Base-by-base conservation (phyloP, 2,888 invertebrate genomes). In the Petrolisthes cinctipes region DNA sequence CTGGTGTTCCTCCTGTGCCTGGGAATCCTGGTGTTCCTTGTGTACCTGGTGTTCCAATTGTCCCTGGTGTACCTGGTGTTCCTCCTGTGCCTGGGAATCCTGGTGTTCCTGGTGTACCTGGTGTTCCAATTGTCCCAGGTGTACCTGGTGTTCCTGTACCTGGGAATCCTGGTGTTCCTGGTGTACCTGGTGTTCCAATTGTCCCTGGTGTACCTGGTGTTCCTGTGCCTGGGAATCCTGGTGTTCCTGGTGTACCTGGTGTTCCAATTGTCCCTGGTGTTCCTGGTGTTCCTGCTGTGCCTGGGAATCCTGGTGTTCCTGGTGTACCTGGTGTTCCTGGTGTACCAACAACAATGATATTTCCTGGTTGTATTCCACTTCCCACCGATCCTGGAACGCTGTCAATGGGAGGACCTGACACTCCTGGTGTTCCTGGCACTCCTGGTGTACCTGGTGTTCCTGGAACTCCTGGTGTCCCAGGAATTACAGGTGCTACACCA, bases 201-300 rank as follows among this genome's bases (percentile, higher is more conserved):
- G 57, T 23, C 53, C 78, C 84, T 61, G 61, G 61, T n/a, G n/a
- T 23, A 23, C 56, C 14, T 11, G 79, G 79, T 2, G 14, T 51
- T 54, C 53, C n/a, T 4, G 53, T 9, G 37, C 20, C 37, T 23
- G 53, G 79, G 23, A 14, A 51, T 61, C 81, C 84, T 5, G 82
- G 82, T 1, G 17, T 17, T 71, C 73, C 82, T 71, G 53, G 37
- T 0, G 53, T 14, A 51, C 79, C 79, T 53, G 79, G 56, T 54
- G 56, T 79, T 54, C 79, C 79, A 79, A n/a, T 51, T 17, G 37
- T 51, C n/a, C 79, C 79, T 20, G 23, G 51, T 37, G n/a, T 37
- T 57, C 82, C 54, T 54, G 71, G 71, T 51, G 78, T 37, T 76
- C 76, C 76, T 51, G 76, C 5, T 76, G 79, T 79, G 56, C 80